Evolutionary conservation across 2,113 vertebrate genomes (phyloP).

Genomic region (Todiramphus chloris): DNA sequence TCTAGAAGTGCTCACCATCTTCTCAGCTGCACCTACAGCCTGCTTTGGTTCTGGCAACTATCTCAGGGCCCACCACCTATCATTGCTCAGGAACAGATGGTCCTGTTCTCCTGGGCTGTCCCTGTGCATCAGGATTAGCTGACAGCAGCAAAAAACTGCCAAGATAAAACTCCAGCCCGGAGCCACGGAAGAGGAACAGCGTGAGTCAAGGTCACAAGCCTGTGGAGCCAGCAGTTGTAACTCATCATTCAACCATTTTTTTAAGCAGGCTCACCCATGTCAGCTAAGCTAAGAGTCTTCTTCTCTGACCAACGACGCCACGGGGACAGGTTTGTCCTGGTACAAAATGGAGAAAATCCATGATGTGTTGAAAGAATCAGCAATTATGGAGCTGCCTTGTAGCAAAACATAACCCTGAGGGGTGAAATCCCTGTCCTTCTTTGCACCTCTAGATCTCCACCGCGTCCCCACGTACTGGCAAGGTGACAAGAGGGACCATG

Average conservation of each 20-base stretch:
- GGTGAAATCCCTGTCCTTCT: not conserved
- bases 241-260: not conserved
- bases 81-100: not conserved
- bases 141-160: accelerated
- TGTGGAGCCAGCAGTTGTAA: accelerated
- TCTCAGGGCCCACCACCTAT: not conserved
- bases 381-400: not conserved
- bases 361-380: not conserved
- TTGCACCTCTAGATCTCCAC: not conserved
- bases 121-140: not conserved
- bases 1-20: not conserved
- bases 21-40: accelerated
- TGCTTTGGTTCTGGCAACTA: not conserved
- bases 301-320: not conserved
- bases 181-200: not conserved
- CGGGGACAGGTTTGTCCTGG: not conserved
- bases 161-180: not conserved
- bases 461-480: accelerated
- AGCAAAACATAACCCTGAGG: not conserved
- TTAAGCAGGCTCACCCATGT: not conserved
- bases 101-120: not conserved
- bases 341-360: not conserved
- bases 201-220: not conserved
- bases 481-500: not conserved
- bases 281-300: not conserved